These are phyloP conservation scores for Enchytraeus crypticus DNA, from an alignment of 2,888 invertebrate species.

Conservation along the genomic window DNA sequence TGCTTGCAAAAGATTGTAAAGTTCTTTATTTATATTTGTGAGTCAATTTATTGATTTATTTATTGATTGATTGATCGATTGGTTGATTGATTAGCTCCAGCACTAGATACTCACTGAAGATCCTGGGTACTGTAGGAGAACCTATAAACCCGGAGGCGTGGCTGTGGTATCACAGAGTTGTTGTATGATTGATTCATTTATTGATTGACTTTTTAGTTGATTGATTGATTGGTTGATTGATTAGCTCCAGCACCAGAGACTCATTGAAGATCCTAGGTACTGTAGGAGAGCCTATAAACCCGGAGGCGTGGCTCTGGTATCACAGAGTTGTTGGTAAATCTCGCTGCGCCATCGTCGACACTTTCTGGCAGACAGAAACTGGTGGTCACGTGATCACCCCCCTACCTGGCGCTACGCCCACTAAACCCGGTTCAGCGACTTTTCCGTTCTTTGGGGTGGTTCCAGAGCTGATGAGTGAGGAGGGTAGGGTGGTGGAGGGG, in stretches of 20 bases:
- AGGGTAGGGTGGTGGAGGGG: conserved; percentile 64
- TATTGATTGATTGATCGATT: too few species aligned
- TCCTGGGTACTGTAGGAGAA: too few species aligned
- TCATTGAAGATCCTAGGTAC: conserved; percentile 75
- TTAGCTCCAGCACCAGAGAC: conserved; percentile 57
- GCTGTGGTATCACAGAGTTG: too few species aligned
- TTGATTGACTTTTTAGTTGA: too few species aligned
- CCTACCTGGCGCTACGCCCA: conserved; percentile 86
- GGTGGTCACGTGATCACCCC: conserved; percentile 66
- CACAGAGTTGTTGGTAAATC: conserved; percentile 54
- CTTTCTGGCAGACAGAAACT: conserved; percentile 99
- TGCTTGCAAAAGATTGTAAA: too few species aligned
- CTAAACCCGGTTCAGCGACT: conserved; percentile 96
- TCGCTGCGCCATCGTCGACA: conserved; percentile 77
- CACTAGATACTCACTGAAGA: too few species aligned
- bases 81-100: too few species aligned
- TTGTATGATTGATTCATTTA: not conserved
- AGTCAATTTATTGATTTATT: too few species aligned
- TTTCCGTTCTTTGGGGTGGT: conserved; percentile 96
- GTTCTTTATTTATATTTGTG: too few species aligned
- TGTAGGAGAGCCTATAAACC: conserved; percentile 97
- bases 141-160: too few species aligned
- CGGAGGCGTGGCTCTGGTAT: conserved; percentile 97
- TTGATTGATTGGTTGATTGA: not conserved
- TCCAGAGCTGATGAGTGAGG: conserved; percentile 76